Base-by-base conservation (phyloP, 2,888 invertebrate species). In the Therioaphis trifolii region DNA sequence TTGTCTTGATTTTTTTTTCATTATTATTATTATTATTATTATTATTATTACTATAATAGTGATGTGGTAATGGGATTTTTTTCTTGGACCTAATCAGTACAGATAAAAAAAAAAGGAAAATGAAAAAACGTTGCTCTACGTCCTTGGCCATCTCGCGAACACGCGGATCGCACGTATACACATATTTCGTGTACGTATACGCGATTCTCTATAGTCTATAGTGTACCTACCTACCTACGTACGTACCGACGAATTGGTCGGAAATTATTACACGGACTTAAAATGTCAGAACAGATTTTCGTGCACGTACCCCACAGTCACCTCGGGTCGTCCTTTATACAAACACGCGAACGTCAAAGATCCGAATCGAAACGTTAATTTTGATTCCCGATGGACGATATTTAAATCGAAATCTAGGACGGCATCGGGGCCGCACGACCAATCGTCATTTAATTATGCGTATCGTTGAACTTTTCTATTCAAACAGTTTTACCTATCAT, bases 141-240 rank as follows among this genome's bases (percentile, higher is more conserved):
- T 74, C 74, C 74, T 74, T 74, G 74, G 52, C 40, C 55, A 11
- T 3, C 12, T 72, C 72, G n/a, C n/a, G 72, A 72, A 43, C 72
- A 52, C 49, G 49, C 27, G 46, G 18, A 49, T 12, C 24, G 55
- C 7, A 11, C 18, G n/a, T n/a, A n/a, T n/a, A n/a, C 18, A 49
- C 18, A 15, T 5, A 55, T 55, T 55, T 5, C 14, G 18, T 52
- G 9, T 55, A 52, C 15, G n/a, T 4, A 49, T 71, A 71, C 14
- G 58, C 55, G n/a, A n/a, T n/a, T n/a, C n/a, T n/a, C n/a, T n/a
- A n/a, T n/a, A n/a, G n/a, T n/a, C n/a, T n/a, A n/a, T n/a, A n/a
- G n/a, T n/a, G n/a, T n/a, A n/a, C n/a, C n/a, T n/a, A n/a, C n/a
- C n/a, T n/a, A n/a, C n/a, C n/a, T n/a, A n/a, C n/a, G n/a, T n/a